Evolutionary conservation across 2,888 invertebrate genomes (phyloP), one percentile per base, ranked within the genome.

Genomic region (Halocaridina rubra): DNA sequence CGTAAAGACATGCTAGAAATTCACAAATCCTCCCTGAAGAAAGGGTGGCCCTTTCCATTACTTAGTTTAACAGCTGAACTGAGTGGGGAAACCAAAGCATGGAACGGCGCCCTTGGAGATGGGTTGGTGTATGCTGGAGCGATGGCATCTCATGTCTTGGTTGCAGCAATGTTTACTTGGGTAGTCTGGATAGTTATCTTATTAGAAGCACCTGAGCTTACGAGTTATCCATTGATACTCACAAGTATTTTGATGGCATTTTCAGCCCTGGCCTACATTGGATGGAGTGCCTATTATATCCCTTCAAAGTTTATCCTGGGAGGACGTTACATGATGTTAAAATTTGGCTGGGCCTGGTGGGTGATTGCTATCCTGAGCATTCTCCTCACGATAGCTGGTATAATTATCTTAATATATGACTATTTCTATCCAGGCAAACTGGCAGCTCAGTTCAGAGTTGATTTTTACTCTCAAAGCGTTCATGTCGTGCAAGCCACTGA

Each of bases 131-230:
- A 64, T 5, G 84, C 78, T 5, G 84, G 84, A 3, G 19, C 46
- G 3, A 30, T 64, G 10, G 7, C 72, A 0, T 46, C 72, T 16
- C 61, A 19, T 22, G 13, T 67, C 4, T 27, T 84, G 61, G 39
- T 74, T n/a, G 78, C 76, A 8, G 72, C 69, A 46, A 27, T 74
- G 30, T 78, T 39, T 46, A 30, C 72, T 59, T 84, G 84, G 78
- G 84, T 30, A 4, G 64, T 84, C 4, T 84, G 84, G 78, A 61
- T 72, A n/a, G 61, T 84, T 29, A 53, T 84, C 22, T 79, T 84
- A 39, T 27, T 29, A 13, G 46, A 61, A 30, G 71, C 72, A n/a
- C 84, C 84, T 2, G 78, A 74, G 22, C 24, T 78, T 16, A 74
- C 61, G 7, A 30, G 72, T 3, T 27, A 2, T 3, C 78, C 79